Percentiles rank a stretch among this genome's conserved stretches.
phyloP scores from a whole-genome alignment of 1,140 invertebrate species.

The Nasonia longicornis region DNA sequence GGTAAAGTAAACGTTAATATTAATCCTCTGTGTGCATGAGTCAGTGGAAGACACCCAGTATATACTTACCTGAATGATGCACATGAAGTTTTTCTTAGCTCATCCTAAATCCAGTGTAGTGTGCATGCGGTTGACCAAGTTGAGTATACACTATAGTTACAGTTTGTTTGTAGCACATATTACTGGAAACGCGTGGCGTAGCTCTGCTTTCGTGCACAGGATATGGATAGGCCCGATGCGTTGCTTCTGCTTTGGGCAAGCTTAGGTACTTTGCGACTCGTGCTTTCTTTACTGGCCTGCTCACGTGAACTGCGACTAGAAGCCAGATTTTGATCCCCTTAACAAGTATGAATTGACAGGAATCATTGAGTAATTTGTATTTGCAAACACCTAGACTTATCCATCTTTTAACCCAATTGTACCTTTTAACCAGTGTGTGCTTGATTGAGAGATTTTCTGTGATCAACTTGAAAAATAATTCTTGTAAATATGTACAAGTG shows the following conservation, averaged over 20 bases:
- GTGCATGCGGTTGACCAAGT: background rate
- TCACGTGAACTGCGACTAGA: background rate
- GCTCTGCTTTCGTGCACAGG: background rate
- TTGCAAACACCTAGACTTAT: background rate
- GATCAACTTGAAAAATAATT: too few relatives aligned
- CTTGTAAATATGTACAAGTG: too few relatives aligned
- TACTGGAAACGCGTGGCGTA: background rate
- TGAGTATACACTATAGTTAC: background rate
- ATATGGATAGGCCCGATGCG: slow-evolving; percentile 9
- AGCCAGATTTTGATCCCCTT: slow-evolving; percentile 18
- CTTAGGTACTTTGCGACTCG: slow-evolving; percentile 23
- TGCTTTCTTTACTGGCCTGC: slow-evolving; percentile 3
- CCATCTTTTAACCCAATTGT: background rate
- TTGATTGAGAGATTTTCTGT: background rate
- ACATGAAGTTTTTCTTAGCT: background rate
- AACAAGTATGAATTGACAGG: slow-evolving; percentile 27
- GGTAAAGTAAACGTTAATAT: background rate
- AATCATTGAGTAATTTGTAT: slow-evolving; percentile 16
- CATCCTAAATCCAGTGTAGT: background rate
- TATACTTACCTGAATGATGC: background rate
- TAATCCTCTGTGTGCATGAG: background rate
- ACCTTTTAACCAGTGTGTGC: too few relatives aligned
- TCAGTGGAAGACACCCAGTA: too few relatives aligned
- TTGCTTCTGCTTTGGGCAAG: slow-evolving; percentile 29
- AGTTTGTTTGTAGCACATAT: slow-evolving; percentile 1